Evolutionary conservation across 1,140 invertebrate species (phyloP), one percentile per base, ranked within the genome.

Genomic region (Drosophila mojavensis): DNA sequence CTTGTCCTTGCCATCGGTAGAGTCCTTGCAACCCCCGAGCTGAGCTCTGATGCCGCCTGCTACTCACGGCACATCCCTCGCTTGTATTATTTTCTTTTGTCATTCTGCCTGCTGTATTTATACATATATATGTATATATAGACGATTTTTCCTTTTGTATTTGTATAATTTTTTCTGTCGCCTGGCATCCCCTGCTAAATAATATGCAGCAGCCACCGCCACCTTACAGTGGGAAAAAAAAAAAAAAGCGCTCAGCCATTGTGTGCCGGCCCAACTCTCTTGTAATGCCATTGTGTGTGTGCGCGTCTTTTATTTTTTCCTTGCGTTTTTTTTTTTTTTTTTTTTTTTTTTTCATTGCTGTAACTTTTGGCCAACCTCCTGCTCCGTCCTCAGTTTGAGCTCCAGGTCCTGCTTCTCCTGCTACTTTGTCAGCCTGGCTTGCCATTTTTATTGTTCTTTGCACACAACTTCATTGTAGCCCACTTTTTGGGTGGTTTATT

Each of bases 161-260:
- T 88, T 88, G 84, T 89, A 89, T 89, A 88, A 88, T 88, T 88
- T 86, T 86, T 86, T 88, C 79, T 86, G 84, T 88, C 83, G 83
- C 84, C 76, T 68, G 39, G 43, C 77, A 68, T 62, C 74, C 70
- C 65, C 64, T 50, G 48, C 41, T 11, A 39, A 39, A 56, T 50
- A 75, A 74, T 62, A 54, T 53, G 48, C 68, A 62, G 72, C 53
- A 28, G 28, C 58, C 50, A 60, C 53, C 51, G 28, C 58, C 50
- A 60, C 56, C 65, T 47, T 20, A 60, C 58, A 20, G 28, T 47
- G 58, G 58, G 43, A 15, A 15, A 47, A 47, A 47, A 39, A 11
- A 45, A 26, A 47, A 39, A 11, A 45, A 26, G 41, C 51, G 50
- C 48, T 43, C 20, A 51, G 28, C 53, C 60, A 64, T 75, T 75